Conservation (phyloP, 2,888 invertebrate species). For the Lysandra bellargus region DNA sequence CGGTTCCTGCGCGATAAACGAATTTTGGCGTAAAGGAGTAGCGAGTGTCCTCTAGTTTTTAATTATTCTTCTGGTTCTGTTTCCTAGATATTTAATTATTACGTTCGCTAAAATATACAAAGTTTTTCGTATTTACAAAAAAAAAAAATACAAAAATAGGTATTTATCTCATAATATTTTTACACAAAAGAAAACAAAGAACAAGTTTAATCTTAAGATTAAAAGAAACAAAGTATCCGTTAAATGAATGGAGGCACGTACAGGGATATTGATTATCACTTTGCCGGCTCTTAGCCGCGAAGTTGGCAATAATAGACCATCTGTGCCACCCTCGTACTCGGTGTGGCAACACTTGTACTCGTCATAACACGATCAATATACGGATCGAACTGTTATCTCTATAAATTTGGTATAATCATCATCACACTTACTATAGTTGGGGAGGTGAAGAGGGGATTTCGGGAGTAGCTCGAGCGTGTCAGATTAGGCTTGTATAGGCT, state of each 20-base stretch:
- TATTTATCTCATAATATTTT: neutral
- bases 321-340: constrained; percentile 59
- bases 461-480: too few species aligned
- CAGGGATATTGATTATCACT: constrained; percentile 64
- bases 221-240: constrained; percentile 9
- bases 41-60: too few species aligned
- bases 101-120: neutral
- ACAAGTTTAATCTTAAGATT: constrained; percentile 18
- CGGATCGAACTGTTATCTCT: constrained; percentile 14
- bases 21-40: too few species aligned
- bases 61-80: too few species aligned
- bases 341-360: constrained; percentile 26
- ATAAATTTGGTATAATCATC: neutral
- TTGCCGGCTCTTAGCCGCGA: constrained; percentile 50
- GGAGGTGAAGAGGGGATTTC: too few species aligned
- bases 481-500: too few species aligned
- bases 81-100: neutral
- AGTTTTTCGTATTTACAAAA: too few species aligned
- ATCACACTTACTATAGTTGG: neutral
- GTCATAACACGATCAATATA: constrained; percentile 25
- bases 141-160: too few species aligned
- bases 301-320: constrained; percentile 72
- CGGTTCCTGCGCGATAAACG: too few species aligned
- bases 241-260: constrained; percentile 17
- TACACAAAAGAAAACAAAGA: neutral